Evolutionary conservation across 92 coral and sea anemone genomes (phyloP), one percentile per base, ranked within the genome.

Genomic region (Bergia puertoricense): DNA sequence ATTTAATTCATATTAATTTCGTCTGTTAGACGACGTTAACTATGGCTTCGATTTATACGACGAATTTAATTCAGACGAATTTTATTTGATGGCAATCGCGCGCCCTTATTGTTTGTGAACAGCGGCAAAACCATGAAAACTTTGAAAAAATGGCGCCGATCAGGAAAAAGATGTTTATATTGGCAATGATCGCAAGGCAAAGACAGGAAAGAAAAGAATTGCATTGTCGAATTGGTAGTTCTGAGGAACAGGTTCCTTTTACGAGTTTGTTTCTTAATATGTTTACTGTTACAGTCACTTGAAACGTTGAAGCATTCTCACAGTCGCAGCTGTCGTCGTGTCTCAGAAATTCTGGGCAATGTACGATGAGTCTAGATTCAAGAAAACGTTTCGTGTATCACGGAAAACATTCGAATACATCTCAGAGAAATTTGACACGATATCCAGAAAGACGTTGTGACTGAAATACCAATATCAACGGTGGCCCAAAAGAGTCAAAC

Each of bases 401-500:
- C 51, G 91, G 48, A 14, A 89, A 81, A 91, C 89, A 6, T 91
- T 91, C 67, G 43, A 73, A 43, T 82, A 81, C 45, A 91, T 91
- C 62, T 50, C 84, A 54, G 79, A 91, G 45, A 78, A 20, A 82
- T 91, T 50, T 8, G 80, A n/a, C 80, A 76, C 14, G 80, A 88
- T 50, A 77, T 88, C 66, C 14, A 54, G 43, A 80, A 88, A 46
- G 86, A 56, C 73, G 40, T 59, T 4, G 81, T 90, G 23, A 83
- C 86, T 44, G 91, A 91, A 39, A 80, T 82, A 36, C 93, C 91
- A 20, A 78, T 91, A 37, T 88, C 93, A 16, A 30, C 30, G 30
- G 30, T 30, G 30, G 30, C 30, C 30, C 30, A 30, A 30, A 30
- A 30, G 30, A 30, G 30, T 30, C 30, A 30, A 30, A 30, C 30